Evolutionary conservation across 1,140 invertebrate species (phyloP).

Genomic region (Ceratosolen solmsi): DNA sequence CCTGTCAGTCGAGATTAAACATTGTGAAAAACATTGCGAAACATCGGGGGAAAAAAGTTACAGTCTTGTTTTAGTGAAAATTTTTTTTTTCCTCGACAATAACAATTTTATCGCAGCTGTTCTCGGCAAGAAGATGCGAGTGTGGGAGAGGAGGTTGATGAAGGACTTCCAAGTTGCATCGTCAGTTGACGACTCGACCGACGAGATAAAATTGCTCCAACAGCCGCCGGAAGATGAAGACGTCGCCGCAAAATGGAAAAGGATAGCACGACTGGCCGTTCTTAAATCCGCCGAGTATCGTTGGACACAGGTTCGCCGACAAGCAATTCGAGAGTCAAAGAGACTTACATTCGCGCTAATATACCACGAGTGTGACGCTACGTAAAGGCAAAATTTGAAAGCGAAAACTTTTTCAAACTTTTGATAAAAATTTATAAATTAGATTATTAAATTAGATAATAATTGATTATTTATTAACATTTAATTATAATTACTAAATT

Average conservation of each 20-base stretch:
- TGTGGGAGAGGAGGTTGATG: constrained; percentile 88
- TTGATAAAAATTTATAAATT: too few relatives aligned
- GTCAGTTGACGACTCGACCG: constrained; percentile 69
- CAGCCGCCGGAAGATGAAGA: constrained; percentile 76
- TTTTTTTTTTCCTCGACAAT: too few relatives aligned
- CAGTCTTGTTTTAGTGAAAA: not conserved
- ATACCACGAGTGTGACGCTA: too few relatives aligned
- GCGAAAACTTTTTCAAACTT: too few relatives aligned
- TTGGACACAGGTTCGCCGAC: constrained; percentile 80
- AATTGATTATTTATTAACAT: too few relatives aligned
- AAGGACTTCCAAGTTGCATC: constrained; percentile 89
- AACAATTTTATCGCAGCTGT: constrained; percentile 60
- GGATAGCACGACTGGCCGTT: constrained; percentile 82
- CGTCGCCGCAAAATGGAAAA: constrained; percentile 79
- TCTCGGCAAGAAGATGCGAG: constrained; percentile 82
- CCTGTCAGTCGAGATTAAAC: too few relatives aligned
- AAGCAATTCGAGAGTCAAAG: too few relatives aligned
- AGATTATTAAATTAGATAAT: too few relatives aligned
- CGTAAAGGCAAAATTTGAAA: too few relatives aligned
- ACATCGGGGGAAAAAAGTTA: not conserved
- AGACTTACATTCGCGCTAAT: too few relatives aligned
- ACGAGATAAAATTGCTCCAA: constrained; percentile 64
- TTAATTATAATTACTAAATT: too few relatives aligned
- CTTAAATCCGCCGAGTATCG: constrained; percentile 79
- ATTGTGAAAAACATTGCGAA: not conserved